Percentiles rank a stretch among this genome's conserved stretches.
phyloP scores from a whole-genome alignment of 2,113 vertebrate species.

The Ammodytes marinus region DNA sequence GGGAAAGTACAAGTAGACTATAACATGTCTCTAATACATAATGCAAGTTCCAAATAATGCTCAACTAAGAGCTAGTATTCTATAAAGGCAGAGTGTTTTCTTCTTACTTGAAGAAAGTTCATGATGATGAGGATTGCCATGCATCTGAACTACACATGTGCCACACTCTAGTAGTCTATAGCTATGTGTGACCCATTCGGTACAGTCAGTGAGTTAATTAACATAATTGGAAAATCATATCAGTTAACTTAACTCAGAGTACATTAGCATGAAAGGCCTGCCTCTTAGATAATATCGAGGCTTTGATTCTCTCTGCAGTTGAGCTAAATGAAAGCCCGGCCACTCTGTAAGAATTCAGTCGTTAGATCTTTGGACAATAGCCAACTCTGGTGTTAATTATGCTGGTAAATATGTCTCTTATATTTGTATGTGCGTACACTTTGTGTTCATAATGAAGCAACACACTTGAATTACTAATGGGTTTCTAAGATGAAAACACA shows the following conservation, averaged over 20 bases:
- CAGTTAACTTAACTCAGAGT: no score
- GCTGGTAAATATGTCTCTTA: not conserved
- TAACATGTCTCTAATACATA: not conserved
- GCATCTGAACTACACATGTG: not conserved
- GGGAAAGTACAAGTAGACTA: not conserved
- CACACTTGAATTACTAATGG: not conserved
- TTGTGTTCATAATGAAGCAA: constrained; percentile 2
- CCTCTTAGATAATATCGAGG: not conserved
- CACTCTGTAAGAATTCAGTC: not conserved
- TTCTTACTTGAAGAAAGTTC: not conserved
- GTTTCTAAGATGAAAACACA: not conserved
- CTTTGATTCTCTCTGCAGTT: not conserved
- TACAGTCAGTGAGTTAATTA: not conserved
- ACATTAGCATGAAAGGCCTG: not conserved
- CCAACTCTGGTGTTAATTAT: constrained; percentile 19
- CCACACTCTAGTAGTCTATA: not conserved
- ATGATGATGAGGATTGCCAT: not conserved
- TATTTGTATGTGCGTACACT: constrained; percentile 8
- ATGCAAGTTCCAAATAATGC: not conserved
- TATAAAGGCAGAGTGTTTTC: not conserved
- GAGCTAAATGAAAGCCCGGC: not conserved
- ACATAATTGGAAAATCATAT: not conserved
- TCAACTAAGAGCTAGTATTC: not conserved
- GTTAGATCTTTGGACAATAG: not conserved
- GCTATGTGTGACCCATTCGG: not conserved